Evolutionary conservation across 1,140 invertebrate species (phyloP), one percentile per base, ranked within the genome.

Genomic region (Drosophila pectinifera): DNA sequence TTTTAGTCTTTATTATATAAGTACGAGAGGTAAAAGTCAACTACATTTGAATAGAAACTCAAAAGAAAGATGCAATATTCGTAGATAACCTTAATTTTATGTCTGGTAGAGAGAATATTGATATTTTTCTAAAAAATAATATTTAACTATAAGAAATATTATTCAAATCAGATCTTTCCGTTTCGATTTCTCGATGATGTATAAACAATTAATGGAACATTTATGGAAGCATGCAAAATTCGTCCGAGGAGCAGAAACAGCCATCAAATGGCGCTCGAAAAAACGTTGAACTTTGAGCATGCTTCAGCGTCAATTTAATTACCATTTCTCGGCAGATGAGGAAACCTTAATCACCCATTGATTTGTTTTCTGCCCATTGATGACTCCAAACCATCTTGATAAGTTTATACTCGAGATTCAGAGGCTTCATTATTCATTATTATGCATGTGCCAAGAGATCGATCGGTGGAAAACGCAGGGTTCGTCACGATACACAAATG

Each of bases 281-380:
- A 38, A 20, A 4, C 46, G 26, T 58, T 63, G 38, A 63, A 41
- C 59, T 58, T 26, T 18, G n/a, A 11, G 58, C 13, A n/a, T 26
- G 48, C 11, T 26, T 18, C 7, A 41, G 20, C 24, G 16, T 59
- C 10, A 26, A 16, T 26, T 58, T 20, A n/a, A 58, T 58, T 39
- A 57, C 51, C 53, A 62, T 62, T 22, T 22, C 16, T 39, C n/a
- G 34, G 14, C 34, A n/a, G 28, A 48, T 24, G 18, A 62, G 63
- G 63, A 63, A 67, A 48, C 38, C 36, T 13, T 45, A 43, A 55
- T 48, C 34, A 28, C 68, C 64, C 6, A 72, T 65, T 70, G 22
- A 20, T 11, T 62, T 11, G 6, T 7, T 4, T n/a, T 45, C 56
- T 36, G 41, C 62, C 62, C 41, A 61, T 10, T 51, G 2, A 31